Evolutionary conservation across 2,113 vertebrate species (phyloP), one percentile per base, ranked within the genome.

Genomic region (Turdus rufiventris): DNA sequence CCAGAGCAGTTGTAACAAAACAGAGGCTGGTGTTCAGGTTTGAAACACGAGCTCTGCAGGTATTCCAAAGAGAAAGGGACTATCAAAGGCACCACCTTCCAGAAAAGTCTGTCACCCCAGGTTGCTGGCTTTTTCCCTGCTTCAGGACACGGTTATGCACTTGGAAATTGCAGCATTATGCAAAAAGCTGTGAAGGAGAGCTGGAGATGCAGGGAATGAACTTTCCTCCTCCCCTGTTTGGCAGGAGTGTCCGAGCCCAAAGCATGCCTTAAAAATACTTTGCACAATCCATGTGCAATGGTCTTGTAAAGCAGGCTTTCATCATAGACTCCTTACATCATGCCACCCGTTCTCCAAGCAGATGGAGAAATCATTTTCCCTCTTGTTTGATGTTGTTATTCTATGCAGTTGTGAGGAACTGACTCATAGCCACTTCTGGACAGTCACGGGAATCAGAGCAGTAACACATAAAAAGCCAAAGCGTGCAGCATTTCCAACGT

Each of bases 301-400:
- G 57, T 53, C 83, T 91, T 56, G 68, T 85, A 94, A 96, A 96
- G 70, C 28, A 86, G 48, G 51, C 77, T 95, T 89, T 93, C 94
- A 94, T 88, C 91, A 96, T 8, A 86, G 95, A 58, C 79, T 60
- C 86, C 85, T 93, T 93, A 94, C 85, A 90, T 88, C 85, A 94
- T 48, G 60, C 78, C 71, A 89, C 48, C 63, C 21, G 28, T 80
- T 88, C 72, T 95, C 88, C 86, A 89, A 88, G 73, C 93, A 94
- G 95, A 95, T 92, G 96, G 91, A 96, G 91, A 96, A 97, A 77
- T 91, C 42, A 90, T 97, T 94, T 93, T 92, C 84, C 36, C 73
- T 58, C 42, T 45, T 8, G 51, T 95, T 96, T 96, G 93, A 96
- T 95, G 93, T 91, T 93, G 76, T 89, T 94, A 91, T 85, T 95